Evolutionary conservation across 2,888 invertebrate genomes (phyloP).

Genomic region (Erebia aethiops): DNA sequence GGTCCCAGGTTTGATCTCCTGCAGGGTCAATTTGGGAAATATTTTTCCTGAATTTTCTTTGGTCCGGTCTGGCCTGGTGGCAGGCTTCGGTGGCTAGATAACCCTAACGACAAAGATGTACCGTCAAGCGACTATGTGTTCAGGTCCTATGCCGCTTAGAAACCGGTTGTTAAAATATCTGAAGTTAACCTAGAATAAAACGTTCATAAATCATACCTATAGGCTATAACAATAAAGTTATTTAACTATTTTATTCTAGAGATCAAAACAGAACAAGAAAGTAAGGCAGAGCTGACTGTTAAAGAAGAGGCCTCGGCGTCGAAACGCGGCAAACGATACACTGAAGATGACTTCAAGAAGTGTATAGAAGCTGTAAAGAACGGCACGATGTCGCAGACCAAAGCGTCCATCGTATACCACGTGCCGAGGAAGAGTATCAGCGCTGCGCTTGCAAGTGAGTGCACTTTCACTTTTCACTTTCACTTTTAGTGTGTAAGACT

Average conservation of each 20-base stretch:
- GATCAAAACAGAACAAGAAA: conserved; percentile 19
- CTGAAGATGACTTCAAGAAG: conserved; percentile 45
- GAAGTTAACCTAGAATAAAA: too few species aligned
- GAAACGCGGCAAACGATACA: conserved; percentile 51
- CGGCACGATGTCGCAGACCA: conserved; percentile 38
- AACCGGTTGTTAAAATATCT: too few species aligned
- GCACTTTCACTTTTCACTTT: background rate
- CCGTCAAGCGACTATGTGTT: too few species aligned
- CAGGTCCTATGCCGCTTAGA: too few species aligned
- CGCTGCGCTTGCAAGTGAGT: conserved; percentile 36
- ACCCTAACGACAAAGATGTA: too few species aligned
- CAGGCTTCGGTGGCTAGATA: too few species aligned
- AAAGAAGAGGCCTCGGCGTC: conserved; percentile 32
- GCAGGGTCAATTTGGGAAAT: too few species aligned
- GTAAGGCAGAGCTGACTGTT: background rate
- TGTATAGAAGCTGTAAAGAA: conserved; percentile 48
- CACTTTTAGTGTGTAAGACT: background rate
- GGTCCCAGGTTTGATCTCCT: too few species aligned
- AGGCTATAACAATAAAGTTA: background rate
- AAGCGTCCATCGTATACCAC: conserved; percentile 48
- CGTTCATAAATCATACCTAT: too few species aligned
- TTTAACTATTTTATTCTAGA: conserved; percentile 6
- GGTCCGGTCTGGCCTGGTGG: too few species aligned
- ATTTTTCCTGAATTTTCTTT: too few species aligned
- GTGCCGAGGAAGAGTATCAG: conserved; percentile 53